A percentile compares a stretch with the other conserved stretches of the same genome.
Conservation (phyloP, 2,113 vertebrate genomes). For the Stercorarius parasiticus region DNA sequence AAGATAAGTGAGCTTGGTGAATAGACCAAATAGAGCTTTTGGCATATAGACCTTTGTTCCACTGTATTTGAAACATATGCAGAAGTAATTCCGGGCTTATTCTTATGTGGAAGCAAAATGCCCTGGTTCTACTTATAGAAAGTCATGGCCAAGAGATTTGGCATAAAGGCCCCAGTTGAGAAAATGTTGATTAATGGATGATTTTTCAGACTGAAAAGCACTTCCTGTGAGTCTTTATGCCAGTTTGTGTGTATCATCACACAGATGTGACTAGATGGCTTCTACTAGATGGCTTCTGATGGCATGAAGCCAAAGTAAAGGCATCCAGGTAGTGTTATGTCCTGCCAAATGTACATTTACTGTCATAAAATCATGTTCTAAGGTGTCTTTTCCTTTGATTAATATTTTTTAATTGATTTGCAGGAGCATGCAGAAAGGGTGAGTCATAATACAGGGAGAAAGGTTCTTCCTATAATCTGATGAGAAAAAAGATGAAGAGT, state of each 20-base stretch:
- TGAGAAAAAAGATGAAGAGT: not conserved
- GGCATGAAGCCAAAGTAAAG: not conserved
- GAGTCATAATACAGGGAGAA: not conserved
- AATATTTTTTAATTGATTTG: conserved; percentile 10
- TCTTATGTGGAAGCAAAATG: not conserved
- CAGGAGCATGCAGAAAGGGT: not conserved
- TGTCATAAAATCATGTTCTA: not conserved
- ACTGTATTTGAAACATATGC: not conserved
- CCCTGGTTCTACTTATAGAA: not conserved
- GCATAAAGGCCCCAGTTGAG: not conserved
- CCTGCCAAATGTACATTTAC: not conserved
- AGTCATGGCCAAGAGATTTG: not conserved
- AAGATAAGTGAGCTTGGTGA: not conserved
- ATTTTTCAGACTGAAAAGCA: not conserved
- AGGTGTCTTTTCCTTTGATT: conserved; percentile 9
- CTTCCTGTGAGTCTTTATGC: not conserved
- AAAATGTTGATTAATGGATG: not conserved
- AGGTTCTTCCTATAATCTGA: not conserved
- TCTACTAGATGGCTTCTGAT: not conserved
- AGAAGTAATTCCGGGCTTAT: not conserved
- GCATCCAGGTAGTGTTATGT: not conserved
- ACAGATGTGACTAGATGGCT: not conserved
- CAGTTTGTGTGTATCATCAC: not conserved
- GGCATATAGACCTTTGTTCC: not conserved
- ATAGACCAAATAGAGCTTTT: not conserved